A percentile compares a stretch with the other conserved stretches of the same genome.
These are phyloP conservation scores for Nomada ferruginata DNA, from an alignment of 2,888 invertebrate species.

Conservation along the genomic window DNA sequence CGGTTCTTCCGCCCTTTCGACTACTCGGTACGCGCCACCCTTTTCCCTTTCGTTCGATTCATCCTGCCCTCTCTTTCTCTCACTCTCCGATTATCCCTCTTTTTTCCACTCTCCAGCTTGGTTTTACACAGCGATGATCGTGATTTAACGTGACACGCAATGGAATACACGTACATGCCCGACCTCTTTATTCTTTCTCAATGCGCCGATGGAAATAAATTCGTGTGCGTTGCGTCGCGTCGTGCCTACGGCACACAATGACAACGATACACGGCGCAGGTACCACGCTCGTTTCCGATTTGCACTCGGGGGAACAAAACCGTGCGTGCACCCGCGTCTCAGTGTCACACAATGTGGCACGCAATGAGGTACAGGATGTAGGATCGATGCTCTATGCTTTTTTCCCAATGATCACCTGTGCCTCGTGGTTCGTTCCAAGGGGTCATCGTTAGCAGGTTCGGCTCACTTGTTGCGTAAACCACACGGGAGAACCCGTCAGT, in stretches of 20 bases:
- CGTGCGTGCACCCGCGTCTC: conserved; percentile 30
- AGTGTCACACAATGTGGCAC: background rate
- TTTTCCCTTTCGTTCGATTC: conserved; percentile 69
- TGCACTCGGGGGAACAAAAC: conserved; percentile 51
- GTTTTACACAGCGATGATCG: conserved; percentile 43
- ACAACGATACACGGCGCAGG: conserved; percentile 24
- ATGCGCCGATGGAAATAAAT: conserved; percentile 55
- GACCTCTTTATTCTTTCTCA: conserved; percentile 53
- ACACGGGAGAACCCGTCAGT: conserved; percentile 1
- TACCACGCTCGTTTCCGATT: conserved; percentile 62
- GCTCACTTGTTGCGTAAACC: conserved; percentile 54
- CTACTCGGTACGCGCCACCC: conserved; percentile 49
- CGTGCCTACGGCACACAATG: conserved; percentile 17
- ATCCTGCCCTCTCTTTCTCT: background rate
- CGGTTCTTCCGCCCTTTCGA: conserved; percentile 75
- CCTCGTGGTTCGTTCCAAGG: background rate
- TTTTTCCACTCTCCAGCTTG: conserved; percentile 10
- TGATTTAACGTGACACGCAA: conserved; percentile 61
- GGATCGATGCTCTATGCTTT: conserved; percentile 38
- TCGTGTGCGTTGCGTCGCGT: conserved; percentile 44
- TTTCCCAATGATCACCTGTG: conserved; percentile 5
- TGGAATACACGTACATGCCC: conserved; percentile 25
- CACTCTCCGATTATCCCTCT: background rate
- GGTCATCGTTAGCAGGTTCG: conserved; percentile 18
- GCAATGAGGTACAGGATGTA: conserved; percentile 58